Conservation (phyloP, 2,797 vertebrate species). For the Sebastolobus alascanus region DNA sequence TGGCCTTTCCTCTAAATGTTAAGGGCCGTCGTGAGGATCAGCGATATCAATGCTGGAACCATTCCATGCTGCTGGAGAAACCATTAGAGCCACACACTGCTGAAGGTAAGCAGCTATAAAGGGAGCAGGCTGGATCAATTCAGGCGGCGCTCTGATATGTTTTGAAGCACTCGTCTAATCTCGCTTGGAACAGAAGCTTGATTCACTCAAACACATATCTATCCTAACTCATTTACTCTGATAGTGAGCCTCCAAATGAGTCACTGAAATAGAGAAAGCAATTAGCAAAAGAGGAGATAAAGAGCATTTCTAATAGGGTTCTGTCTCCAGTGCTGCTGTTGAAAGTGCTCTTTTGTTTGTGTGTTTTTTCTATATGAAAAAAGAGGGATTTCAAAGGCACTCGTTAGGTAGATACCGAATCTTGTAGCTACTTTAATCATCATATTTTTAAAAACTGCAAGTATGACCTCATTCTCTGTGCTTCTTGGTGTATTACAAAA, state of each 20-base stretch:
- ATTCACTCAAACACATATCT: neutral
- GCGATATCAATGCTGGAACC: slow-evolving; percentile 31
- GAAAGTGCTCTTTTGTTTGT: neutral
- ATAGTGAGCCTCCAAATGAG: neutral
- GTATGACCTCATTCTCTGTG: slow-evolving; percentile 9
- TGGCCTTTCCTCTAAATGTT: slow-evolving; percentile 9
- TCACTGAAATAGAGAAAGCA: neutral
- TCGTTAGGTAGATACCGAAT: slow-evolving; percentile 5
- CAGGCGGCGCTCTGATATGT: neutral
- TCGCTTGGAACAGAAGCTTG: neutral
- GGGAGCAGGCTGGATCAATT: slow-evolving; percentile 10
- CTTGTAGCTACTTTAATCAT: slow-evolving; percentile 4
- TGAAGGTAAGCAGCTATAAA: slow-evolving; percentile 36
- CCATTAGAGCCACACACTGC: slow-evolving; percentile 35
- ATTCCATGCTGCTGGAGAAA: slow-evolving; percentile 39
- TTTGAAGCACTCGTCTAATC: slow-evolving; percentile 22
- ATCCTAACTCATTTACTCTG: slow-evolving; percentile 3
- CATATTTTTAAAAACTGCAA: neutral
- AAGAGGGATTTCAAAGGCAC: neutral
- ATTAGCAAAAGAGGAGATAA: slow-evolving; percentile 24
- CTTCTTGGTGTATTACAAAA: neutral
- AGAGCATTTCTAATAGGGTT: slow-evolving; percentile 2
- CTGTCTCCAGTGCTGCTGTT: neutral
- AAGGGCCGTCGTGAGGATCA: slow-evolving; percentile 29
- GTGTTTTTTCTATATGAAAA: neutral